Evolutionary conservation across 1,140 invertebrate species (phyloP).

Genomic region (Lasaia peninsularis): DNA sequence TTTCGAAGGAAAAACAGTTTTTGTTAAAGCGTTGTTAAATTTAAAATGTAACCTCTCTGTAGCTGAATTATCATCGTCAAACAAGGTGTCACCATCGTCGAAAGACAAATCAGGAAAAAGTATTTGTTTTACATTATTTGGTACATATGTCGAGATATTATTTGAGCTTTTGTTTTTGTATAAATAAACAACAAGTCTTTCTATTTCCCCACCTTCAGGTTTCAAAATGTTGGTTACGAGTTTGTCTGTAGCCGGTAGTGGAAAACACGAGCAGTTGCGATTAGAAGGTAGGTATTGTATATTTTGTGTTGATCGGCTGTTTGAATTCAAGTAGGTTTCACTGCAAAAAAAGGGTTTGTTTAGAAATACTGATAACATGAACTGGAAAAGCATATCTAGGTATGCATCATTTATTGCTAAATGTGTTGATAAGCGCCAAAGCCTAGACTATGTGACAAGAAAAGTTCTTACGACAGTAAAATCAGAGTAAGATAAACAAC

Average conservation of each 20-base stretch:
- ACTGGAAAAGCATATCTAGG: no score
- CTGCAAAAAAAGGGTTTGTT: no score
- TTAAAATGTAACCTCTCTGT: background rate
- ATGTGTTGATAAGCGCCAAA: no score
- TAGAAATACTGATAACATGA: no score
- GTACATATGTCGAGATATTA: conserved; percentile 25
- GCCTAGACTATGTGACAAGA: no score
- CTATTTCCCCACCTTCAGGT: conserved; percentile 8
- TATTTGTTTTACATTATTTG: conserved; percentile 29
- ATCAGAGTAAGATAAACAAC: no score
- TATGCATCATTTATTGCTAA: no score
- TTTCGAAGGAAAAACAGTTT: background rate
- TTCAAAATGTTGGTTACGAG: conserved; percentile 20
- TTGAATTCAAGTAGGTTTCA: no score
- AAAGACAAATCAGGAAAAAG: conserved; percentile 32
- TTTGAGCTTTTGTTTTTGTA: conserved; percentile 25
- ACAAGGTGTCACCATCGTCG: conserved; percentile 23
- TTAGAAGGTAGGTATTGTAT: background rate
- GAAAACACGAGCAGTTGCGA: conserved; percentile 31
- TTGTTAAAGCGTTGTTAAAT: background rate
- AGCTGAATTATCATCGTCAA: background rate
- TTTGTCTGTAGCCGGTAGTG: conserved; percentile 3
- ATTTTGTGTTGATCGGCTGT: no score
- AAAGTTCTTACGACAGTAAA: no score
- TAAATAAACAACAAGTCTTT: conserved; percentile 36